Conservation (phyloP, 2,113 vertebrate species). For the Callithrix jacchus region DNA sequence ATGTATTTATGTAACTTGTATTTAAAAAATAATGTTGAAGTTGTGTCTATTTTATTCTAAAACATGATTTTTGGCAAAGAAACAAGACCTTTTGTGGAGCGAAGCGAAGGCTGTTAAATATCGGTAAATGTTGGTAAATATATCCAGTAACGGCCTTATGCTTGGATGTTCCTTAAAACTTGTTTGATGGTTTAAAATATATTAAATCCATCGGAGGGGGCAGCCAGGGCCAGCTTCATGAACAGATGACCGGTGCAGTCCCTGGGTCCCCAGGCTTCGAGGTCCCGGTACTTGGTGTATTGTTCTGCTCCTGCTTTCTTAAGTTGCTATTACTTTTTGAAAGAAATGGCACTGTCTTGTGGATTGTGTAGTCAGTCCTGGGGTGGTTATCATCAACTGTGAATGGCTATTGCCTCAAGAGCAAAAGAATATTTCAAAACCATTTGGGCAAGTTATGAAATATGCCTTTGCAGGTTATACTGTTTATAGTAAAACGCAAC, state of each 20-base stretch:
- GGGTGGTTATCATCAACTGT: background rate
- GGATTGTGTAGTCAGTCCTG: background rate
- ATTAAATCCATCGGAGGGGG: background rate
- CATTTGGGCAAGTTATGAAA: constrained; percentile 26
- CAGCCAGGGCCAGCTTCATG: background rate
- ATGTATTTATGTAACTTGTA: background rate
- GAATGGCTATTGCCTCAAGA: background rate
- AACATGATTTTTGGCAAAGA: background rate
- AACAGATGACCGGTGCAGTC: background rate
- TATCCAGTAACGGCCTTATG: background rate
- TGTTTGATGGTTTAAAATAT: background rate
- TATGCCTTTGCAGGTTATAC: background rate
- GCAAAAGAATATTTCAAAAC: constrained; percentile 62
- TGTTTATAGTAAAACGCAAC: constrained; percentile 72
- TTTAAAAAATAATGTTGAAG: background rate
- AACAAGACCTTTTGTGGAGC: background rate
- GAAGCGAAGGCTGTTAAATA: background rate
- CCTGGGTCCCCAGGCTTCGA: accelerated
- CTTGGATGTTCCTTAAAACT: background rate
- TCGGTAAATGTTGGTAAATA: background rate
- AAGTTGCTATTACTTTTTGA: background rate
- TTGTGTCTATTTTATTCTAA: background rate
- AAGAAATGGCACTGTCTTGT: background rate
- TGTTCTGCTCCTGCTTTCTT: background rate
- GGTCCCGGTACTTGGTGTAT: background rate